Base-by-base conservation (phyloP, 2,797 vertebrate species). In the Tokudaia tokunoshimensis region DNA sequence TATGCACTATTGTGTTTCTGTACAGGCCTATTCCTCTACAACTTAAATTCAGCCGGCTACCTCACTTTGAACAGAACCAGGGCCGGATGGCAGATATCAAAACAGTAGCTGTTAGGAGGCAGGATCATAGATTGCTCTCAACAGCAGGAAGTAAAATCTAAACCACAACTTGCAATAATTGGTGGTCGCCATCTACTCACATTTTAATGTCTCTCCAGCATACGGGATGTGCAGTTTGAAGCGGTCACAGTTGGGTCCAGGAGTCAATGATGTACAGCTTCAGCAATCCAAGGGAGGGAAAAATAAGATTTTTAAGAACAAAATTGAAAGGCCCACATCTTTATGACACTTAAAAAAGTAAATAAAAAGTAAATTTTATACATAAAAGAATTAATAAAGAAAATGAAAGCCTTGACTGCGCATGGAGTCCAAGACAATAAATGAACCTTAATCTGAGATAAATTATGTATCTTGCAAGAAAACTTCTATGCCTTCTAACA, bases 171-270 rank as follows among this genome's bases (percentile, higher is more conserved):
- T 76, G 74, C 52, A 89, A n/a, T 57, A 89, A 79, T 26, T 79
- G 44, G 78, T 0, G 47, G 90, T 5, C 79, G 92, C 34, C n/a
- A 74, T 96, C 92, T 97, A 98, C 99, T 99, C 98, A 99, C 99
- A 99, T 99, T 99, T 99, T 81, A 99, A 99, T 29, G 99, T 99
- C 98, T 99, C 99, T 98, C 99, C 99, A 93, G 99, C 99, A 90
- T 99, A 99, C 4, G 99, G 99, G 96, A 99, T 99, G 98, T 99
- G 99, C 70, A 99, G 99, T 95, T 99, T 99, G 98, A 99, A 99
- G 93, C 99, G 99, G 98, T 99, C 99, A 96, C 99, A 99, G 98
- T 99, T 99, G 70, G 99, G 99, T 72, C 99, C 99, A 55, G 99
- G 99, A 19, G 99, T 99, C 98, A 99, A 97, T 89, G 99, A 99